A percentile compares a stretch with the other conserved stretches of the same genome.
Evolutionary conservation across 2,888 invertebrate species (phyloP).

Genomic region (Tineola bisselliella): DNA sequence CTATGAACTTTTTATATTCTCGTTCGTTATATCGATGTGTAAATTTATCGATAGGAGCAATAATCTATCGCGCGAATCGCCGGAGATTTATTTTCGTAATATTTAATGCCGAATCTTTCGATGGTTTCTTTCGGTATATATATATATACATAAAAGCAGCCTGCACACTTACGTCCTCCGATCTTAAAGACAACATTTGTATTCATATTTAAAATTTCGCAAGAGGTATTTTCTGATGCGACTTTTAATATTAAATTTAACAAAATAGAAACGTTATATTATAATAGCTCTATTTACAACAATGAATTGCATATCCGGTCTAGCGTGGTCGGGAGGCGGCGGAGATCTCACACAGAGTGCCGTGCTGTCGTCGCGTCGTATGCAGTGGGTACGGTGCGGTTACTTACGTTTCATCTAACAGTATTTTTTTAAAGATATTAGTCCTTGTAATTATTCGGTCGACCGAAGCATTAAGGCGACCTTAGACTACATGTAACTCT

Average conservation of each 20-base stretch:
- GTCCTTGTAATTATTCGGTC: slow-evolving; percentile 57
- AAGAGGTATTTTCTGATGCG: slow-evolving; percentile 63
- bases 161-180: slow-evolving; percentile 68
- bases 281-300: slow-evolving; percentile 36
- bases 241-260: slow-evolving; percentile 59
- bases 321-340: slow-evolving; percentile 58
- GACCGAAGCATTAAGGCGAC: slow-evolving; percentile 46
- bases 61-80: slow-evolving; percentile 64
- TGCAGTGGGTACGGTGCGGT: slow-evolving; percentile 49
- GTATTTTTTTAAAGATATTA: slow-evolving; percentile 69
- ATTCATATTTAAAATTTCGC: slow-evolving; percentile 53
- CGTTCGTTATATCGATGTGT: slow-evolving; percentile 68
- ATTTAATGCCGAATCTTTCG: slow-evolving; percentile 66
- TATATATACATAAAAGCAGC: slow-evolving; percentile 65
- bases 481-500: slow-evolving; percentile 55
- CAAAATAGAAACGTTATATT: slow-evolving; percentile 35
- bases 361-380: slow-evolving; percentile 33
- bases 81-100: slow-evolving; percentile 69
- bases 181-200: slow-evolving; percentile 59
- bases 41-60: slow-evolving; percentile 67
- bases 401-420: slow-evolving; percentile 67
- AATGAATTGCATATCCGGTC: slow-evolving; percentile 61
- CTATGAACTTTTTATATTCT: slow-evolving; percentile 64
- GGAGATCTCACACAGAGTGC: slow-evolving; percentile 59
- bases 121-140: slow-evolving; percentile 66